Base-by-base conservation (phyloP, 2,113 vertebrate species). In the Limnothrissa miodon region DNA sequence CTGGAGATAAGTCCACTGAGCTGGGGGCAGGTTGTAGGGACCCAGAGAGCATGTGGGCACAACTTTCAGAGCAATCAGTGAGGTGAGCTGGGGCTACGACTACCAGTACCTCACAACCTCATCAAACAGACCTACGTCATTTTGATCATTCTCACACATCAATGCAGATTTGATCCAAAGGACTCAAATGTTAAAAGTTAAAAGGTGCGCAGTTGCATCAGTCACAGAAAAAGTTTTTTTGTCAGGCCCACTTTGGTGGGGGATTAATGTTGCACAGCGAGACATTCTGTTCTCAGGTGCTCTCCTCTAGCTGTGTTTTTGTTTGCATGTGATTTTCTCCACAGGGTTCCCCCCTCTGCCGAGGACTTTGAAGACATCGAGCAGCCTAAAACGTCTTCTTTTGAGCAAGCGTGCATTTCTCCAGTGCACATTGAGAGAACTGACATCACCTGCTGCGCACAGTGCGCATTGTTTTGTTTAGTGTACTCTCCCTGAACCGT, bases 321-420 rank as follows among this genome's bases (percentile, higher is more conserved):
- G 66, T 74, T 74, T 74, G 66, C 66, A 74, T 74, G 33, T 74
- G 25, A 74, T 74, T 74, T 74, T 74, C 66, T 74, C 66, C 33
- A 36, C 66, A 74, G 66, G 66, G 29, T 74, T 36, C 33, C 33
- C 13, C 66, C 25, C 15, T 29, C 66, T 74, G 66, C 11, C 10
- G 10, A 36, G 11, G 25, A 74, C 66, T 74, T 74, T 74, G 66
- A 74, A 74, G 66, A 74, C 25, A 36, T 74, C 29, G 11, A 15
- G 33, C 29, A 74, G 33, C 66, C 66, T 3, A 29, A 74, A 74
- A 74, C 29, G 25, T 74, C 29, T 74, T 33, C 11, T 10, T 33
- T 66, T 66, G 25, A 29, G 59, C 59, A 33, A 25, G 13, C 59
- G 25, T 25, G 9, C 59, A 33, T 66, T 33, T 66, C 59, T 33